These are phyloP conservation scores for Phataginus tricuspis DNA, from an alignment of 2,797 vertebrate species.

Conservation along the genomic window DNA sequence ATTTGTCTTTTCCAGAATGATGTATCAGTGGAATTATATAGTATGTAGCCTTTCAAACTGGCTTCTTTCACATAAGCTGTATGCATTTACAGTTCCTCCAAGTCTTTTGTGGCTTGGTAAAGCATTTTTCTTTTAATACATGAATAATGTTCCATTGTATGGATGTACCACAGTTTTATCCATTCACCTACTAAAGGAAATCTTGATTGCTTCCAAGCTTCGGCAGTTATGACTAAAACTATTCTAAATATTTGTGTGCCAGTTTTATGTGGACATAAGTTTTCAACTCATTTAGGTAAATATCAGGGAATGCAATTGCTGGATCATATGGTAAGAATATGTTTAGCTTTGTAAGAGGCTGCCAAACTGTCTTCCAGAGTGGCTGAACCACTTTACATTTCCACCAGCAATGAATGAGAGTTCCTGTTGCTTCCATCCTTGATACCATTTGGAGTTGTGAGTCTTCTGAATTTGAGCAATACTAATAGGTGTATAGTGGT, in stretches of 20 bases:
- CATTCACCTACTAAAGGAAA: background rate
- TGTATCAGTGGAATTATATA: background rate
- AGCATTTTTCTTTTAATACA: background rate
- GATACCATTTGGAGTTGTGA: background rate
- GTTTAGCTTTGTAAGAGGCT: background rate
- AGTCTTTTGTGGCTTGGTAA: background rate
- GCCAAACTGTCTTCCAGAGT: background rate
- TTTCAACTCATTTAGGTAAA: constrained; percentile 48
- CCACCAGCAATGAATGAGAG: background rate
- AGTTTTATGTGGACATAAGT: background rate
- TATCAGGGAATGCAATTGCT: background rate
- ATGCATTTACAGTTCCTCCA: background rate
- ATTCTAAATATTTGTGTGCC: background rate
- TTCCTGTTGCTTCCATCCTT: background rate
- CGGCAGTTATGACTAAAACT: background rate
- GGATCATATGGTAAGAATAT: background rate
- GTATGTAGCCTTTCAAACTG: background rate
- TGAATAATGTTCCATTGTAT: background rate
- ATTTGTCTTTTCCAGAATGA: constrained; percentile 2
- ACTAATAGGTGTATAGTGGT: background rate
- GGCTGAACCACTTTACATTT: background rate
- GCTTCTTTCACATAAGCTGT: background rate
- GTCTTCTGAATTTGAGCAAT: background rate
- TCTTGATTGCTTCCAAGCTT: constrained; percentile 9
- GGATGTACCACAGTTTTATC: background rate